Conservation (phyloP, 2,797 vertebrate species). For the Diglossa cyanea region DNA sequence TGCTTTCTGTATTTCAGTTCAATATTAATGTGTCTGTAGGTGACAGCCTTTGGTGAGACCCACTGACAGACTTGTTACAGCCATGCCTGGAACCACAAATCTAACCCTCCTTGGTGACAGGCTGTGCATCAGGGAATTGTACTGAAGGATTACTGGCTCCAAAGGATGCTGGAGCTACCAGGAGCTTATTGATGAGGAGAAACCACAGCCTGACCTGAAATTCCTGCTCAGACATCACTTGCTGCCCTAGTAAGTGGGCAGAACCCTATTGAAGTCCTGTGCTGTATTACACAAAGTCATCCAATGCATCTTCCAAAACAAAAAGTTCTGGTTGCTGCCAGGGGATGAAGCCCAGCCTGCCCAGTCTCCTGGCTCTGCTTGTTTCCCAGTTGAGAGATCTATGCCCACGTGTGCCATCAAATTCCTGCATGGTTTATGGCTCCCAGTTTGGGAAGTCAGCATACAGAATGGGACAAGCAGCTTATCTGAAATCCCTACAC, state of each 20-base stretch:
- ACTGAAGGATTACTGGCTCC: neutral
- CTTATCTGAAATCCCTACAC: constrained; percentile 15
- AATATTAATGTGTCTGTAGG: neutral
- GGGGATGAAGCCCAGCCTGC: neutral
- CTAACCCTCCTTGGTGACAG: neutral
- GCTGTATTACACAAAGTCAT: neutral
- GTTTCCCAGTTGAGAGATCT: neutral
- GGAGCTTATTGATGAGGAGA: neutral
- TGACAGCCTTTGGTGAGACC: neutral
- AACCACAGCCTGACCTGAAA: neutral
- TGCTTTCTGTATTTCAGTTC: neutral
- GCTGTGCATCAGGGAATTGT: neutral
- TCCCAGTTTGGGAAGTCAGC: neutral
- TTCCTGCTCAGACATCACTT: neutral
- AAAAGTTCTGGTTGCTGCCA: neutral
- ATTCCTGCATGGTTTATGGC: neutral
- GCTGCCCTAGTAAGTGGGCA: neutral
- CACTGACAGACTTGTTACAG: neutral
- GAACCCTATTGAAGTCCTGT: neutral
- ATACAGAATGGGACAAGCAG: neutral
- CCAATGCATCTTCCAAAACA: neutral
- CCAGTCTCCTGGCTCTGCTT: neutral
- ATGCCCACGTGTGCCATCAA: neutral
- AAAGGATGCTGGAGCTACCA: neutral
- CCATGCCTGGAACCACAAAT: neutral